A percentile compares a stretch with the other conserved stretches of the same genome.
phyloP scores from a whole-genome alignment of 2,113 vertebrate species.

The Cricetomys ansorgei region DNA sequence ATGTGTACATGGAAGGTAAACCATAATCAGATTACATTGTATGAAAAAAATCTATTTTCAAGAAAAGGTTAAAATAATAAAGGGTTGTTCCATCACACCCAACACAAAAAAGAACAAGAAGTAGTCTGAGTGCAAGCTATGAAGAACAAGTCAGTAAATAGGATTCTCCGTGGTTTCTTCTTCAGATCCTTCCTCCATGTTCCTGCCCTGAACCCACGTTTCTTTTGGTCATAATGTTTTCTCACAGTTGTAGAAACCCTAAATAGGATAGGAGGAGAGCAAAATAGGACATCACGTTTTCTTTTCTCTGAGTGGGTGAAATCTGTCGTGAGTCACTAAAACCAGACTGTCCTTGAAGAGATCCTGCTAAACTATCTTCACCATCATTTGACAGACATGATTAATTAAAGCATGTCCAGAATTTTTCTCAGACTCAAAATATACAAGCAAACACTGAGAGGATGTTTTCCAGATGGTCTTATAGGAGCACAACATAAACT shows the following conservation, averaged over 20 bases:
- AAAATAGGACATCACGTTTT: constrained; percentile 17
- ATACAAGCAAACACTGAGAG: constrained; percentile 62
- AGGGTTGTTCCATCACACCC: background rate
- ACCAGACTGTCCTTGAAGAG: constrained; percentile 55
- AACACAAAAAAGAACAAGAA: background rate
- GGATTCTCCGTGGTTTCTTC: background rate
- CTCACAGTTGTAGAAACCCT: background rate
- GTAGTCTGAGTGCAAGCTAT: background rate
- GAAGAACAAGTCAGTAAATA: background rate
- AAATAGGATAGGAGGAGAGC: background rate
- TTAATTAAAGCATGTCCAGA: constrained; percentile 74
- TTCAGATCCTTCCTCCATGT: background rate
- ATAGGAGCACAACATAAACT: constrained; percentile 56
- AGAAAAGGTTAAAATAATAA: background rate
- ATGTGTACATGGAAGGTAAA: background rate
- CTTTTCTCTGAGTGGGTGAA: constrained; percentile 57
- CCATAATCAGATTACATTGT: background rate
- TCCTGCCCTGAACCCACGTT: background rate
- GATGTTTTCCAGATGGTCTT: constrained; percentile 56
- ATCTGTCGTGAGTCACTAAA: constrained; percentile 46
- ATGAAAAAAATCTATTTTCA: background rate
- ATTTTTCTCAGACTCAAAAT: constrained; percentile 72
- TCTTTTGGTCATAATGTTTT: background rate
- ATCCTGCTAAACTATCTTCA: constrained; percentile 63
- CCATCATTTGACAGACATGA: constrained; percentile 69